Conservation (phyloP, 2,797 vertebrate species). For the Trachops cirrhosus region DNA sequence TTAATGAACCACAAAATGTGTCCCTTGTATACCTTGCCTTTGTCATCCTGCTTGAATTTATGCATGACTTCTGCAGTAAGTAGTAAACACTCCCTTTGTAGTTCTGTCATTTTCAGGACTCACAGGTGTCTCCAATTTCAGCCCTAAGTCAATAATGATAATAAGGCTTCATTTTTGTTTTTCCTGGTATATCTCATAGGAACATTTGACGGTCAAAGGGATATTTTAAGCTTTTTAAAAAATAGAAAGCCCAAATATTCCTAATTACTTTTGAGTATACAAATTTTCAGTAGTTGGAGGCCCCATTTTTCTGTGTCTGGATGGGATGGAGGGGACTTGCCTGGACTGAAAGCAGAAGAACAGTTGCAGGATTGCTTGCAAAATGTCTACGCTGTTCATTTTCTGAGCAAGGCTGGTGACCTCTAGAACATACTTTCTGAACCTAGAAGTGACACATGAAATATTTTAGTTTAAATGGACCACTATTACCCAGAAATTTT, state of each 20-base stretch:
- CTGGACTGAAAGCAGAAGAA: not conserved
- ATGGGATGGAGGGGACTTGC: not conserved
- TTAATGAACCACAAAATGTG: constrained; percentile 24
- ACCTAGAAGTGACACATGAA: not conserved
- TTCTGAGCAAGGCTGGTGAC: not conserved
- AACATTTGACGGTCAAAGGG: not conserved
- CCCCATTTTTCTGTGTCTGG: not conserved
- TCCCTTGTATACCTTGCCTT: rapidly evolving
- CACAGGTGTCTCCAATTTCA: constrained; percentile 34
- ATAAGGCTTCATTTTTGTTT: not conserved
- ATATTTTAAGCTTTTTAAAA: constrained; percentile 14
- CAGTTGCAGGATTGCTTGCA: not conserved
- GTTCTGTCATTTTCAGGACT: not conserved
- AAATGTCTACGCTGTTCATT: not conserved
- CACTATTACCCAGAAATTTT: not conserved
- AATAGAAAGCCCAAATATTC: not conserved
- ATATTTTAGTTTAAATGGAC: not conserved
- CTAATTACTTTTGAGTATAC: not conserved
- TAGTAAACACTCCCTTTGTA: not conserved
- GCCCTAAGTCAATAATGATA: not conserved
- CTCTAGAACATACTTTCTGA: not conserved
- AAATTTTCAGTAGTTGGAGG: not conserved
- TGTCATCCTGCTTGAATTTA: constrained; percentile 11
- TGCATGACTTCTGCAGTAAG: not conserved
- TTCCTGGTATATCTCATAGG: constrained; percentile 5